Evolutionary conservation across 2,797 vertebrate genomes (phyloP), one percentile per base, ranked within the genome.

Genomic region (Triplophysa bombifrons): DNA sequence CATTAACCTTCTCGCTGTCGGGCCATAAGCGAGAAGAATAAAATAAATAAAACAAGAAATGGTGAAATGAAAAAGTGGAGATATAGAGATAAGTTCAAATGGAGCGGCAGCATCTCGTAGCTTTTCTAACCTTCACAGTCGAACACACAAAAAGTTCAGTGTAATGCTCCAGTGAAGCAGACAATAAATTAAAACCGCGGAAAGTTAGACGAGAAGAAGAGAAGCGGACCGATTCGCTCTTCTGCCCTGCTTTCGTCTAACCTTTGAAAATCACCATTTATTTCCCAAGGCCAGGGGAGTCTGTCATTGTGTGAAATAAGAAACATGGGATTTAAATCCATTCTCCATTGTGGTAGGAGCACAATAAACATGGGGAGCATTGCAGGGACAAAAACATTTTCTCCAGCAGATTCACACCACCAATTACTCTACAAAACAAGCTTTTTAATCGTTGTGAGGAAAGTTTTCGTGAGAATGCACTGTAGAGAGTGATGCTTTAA

Each of bases 311-410:
- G 82, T 85, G 86, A 88, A 86, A 87, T 87, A 83, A 84, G 84
- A 86, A 85, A 87, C 86, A 86, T 86, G 76, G 76, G 81, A 85
- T 85, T 85, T 81, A 83, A 86, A 87, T 87, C 85, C 84, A 86
- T 88, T 88, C 68, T 85, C 84, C 81, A 86, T 84, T 85, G 86
- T 84, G 65, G 25, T 80, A 34, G 4, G 27, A n/a, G 34, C 27
- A 66, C 50, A 67, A 66, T 55, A 75, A 55, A 65, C 69, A 69
- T 14, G 4, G 58, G 48, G 30, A 19, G 48, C 48, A 2, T 1
- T 19, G 22, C 19, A 53, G 56, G 65, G 12, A 30, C 53, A 34
- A 50, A 22, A 46, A 76, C 27, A 76, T 79, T 80, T 30, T 68
- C 25, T 82, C 64, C 48, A 2, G 27, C 10, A 38, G 46, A 27